Percentiles rank a stretch among this genome's conserved stretches.
Conservation (phyloP, 1,140 invertebrate genomes). For the Sycophila sp. region DNA sequence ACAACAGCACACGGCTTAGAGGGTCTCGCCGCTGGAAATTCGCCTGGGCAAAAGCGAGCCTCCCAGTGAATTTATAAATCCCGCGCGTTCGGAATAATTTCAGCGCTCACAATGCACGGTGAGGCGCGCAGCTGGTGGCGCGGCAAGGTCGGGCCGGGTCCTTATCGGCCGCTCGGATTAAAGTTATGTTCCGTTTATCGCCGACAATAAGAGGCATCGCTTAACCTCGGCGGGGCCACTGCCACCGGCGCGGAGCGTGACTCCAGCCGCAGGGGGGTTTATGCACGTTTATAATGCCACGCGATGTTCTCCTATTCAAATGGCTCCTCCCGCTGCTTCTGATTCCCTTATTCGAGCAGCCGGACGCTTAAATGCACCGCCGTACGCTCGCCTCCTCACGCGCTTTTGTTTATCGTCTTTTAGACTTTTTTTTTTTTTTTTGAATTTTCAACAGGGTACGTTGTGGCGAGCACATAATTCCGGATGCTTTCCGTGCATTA, state of each 20-base stretch:
- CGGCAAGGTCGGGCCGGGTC: not conserved
- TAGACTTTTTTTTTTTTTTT: too few species aligned
- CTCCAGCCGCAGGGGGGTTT: too few species aligned
- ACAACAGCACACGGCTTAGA: too few species aligned
- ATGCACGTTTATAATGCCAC: conserved; percentile 1
- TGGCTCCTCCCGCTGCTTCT: not conserved
- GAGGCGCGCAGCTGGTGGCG: too few species aligned
- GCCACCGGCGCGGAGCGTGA: not conserved
- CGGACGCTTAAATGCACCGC: too few species aligned
- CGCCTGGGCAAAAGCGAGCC: too few species aligned
- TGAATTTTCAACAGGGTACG: too few species aligned
- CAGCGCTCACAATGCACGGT: not conserved
- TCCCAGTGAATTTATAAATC: not conserved
- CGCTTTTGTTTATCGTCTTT: too few species aligned
- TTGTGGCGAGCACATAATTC: too few species aligned
- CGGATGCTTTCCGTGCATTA: too few species aligned
- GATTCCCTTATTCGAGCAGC: not conserved
- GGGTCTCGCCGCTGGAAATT: too few species aligned
- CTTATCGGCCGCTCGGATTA: not conserved
- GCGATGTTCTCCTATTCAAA: conserved; percentile 3
- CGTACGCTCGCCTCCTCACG: too few species aligned
- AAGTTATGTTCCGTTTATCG: conserved; percentile 14
- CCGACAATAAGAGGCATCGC: conserved; percentile 7
- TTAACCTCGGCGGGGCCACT: not conserved
- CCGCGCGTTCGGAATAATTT: not conserved